Evolutionary conservation across 2,113 vertebrate genomes (phyloP), one percentile per base, ranked within the genome.

Genomic region (Hylia prasina): DNA sequence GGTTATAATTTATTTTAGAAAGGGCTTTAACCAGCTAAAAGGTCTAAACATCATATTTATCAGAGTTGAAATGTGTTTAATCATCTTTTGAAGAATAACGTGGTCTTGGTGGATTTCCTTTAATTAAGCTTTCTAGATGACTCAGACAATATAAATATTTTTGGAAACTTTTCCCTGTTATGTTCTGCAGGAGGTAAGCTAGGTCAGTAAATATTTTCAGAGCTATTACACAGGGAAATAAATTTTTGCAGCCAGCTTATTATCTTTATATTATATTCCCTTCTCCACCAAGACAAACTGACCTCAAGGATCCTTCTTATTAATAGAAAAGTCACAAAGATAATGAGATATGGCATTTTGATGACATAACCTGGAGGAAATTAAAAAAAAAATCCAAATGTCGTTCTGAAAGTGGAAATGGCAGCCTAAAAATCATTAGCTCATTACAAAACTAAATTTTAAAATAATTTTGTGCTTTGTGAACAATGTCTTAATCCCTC

Each of bases 51-150:
- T 35, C 35, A 57, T 87, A 82, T 90, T 94, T 94, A 80, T 75
- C 30, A 60, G 45, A 75, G 40, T n/a, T 31, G 20, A 82, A 94
- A 91, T n/a, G 15, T 56, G 18, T 66, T 89, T 80, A 91, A 93
- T 92, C 72, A 82, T 20, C 27, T 95, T 93, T 77, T 82, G 47
- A 88, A 81, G 35, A 87, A 33, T 87, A 48, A 93, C 91, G 40
- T 66, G 30, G 19, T 10, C 44, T 86, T 90, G 61, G 54, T 77
- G 79, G 35, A 90, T 94, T 96, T 89, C 19, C 79, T 94, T 93
- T 93, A 90, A 92, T 92, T 93, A 95, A 79, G 48, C 7, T 94
- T 73, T 94, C 61, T 61, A 89, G 50, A 75, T 84, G 37, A 90
- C 17, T 94, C 81, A 84, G 42, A 90, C 11, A 87, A 77, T 89